Evolutionary conservation across 2,797 vertebrate genomes (phyloP).

Genomic region (Danio albolineatus): DNA sequence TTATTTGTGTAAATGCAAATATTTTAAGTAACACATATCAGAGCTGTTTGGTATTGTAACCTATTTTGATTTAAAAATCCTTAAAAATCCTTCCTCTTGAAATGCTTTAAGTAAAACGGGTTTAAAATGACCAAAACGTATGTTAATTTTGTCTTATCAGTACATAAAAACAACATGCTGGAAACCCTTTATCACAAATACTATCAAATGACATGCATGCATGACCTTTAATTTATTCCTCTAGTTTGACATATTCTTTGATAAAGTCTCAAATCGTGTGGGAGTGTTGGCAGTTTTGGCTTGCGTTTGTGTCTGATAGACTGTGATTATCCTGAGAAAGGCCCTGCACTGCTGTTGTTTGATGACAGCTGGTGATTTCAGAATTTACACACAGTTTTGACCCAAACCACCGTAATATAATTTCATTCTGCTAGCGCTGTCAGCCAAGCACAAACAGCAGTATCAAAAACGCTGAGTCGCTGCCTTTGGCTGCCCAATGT

Average conservation of each 20-base stretch:
- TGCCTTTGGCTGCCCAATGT: not conserved
- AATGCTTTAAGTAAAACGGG: not conserved
- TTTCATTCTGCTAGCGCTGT: slow-evolving; percentile 24
- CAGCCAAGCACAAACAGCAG: slow-evolving; percentile 24
- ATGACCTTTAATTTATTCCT: not conserved
- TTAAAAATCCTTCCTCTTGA: too few species aligned
- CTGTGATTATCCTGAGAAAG: slow-evolving; percentile 38
- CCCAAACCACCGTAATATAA: slow-evolving; percentile 28
- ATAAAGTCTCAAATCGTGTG: not conserved
- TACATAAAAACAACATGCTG: not conserved
- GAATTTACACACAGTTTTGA: slow-evolving; percentile 47
- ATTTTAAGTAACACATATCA: not conserved
- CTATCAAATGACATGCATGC: not conserved
- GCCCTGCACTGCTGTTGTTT: slow-evolving; percentile 44
- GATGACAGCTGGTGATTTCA: slow-evolving; percentile 52
- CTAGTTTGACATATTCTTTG: slow-evolving; percentile 6
- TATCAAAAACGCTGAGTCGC: slow-evolving; percentile 1
- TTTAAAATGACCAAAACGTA: slow-evolving; percentile 1
- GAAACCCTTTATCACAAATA: not conserved
- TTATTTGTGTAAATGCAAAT: too few species aligned
- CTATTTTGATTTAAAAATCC: not conserved
- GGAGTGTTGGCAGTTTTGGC: slow-evolving; percentile 19
- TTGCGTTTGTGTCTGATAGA: slow-evolving; percentile 14
- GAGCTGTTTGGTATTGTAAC: not conserved
- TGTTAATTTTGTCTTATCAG: not conserved